Evolutionary conservation across 2,113 vertebrate genomes (phyloP), one percentile per base, ranked within the genome.

Genomic region (Toxostoma redivivum): DNA sequence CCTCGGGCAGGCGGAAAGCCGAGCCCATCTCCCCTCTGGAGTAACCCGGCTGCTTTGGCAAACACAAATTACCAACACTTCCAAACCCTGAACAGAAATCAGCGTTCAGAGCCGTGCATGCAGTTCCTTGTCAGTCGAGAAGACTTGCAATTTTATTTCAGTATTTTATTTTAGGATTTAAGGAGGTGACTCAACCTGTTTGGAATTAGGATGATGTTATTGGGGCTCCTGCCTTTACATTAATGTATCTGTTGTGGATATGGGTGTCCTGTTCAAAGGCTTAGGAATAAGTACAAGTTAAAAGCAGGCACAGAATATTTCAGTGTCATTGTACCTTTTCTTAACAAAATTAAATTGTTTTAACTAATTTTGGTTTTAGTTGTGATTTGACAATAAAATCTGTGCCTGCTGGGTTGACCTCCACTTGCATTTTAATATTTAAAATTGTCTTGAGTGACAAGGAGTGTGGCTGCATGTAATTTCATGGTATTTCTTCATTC

Each of bases 161-260:
- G 81, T 30, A 17, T 84, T 95, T 96, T 88, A 78, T 16, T 51
- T 51, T 51, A 30, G 50, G 67, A 53, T 95, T 94, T 86, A 60
- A 92, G 95, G 88, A 94, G 84, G 91, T 81, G 78, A 78, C 93
- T 61, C 81, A 82, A 40, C 87, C 74, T 85, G 62, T 88, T 94
- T 2, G 16, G n/a, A 83, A 76, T 84, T 58, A 57, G 62, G 65
- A 27, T 76, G 80, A 50, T 88, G 83, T 53, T 85, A 35, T 8
- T 91, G 38, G 76, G 77, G 53, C 35, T 86, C 44, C 92, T 70
- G 19, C 78, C 10, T 86, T 90, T 77, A 57, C 81, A 77, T 92
- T 79, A 90, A 79, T 22, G 10, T 51, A 48, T 33, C 60, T 62
- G n/a, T 69, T 93, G 71, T 90, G 61, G 65, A 44, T 91, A 48